A percentile compares a stretch with the other conserved stretches of the same genome.
Evolutionary conservation across 1,140 invertebrate genomes (phyloP).

Genomic region (Lerema accius): DNA sequence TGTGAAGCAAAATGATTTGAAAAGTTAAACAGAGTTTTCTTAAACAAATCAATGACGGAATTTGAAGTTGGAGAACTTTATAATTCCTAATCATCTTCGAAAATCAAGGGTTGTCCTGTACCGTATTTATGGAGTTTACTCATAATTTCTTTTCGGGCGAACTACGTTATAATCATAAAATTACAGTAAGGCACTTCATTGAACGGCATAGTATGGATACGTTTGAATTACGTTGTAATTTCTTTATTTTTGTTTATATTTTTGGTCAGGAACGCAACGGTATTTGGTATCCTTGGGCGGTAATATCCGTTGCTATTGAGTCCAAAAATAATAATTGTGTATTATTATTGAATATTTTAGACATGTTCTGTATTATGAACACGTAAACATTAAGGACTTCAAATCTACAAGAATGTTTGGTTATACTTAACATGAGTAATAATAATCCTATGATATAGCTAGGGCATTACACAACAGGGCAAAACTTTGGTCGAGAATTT

Average conservation of each 20-base stretch:
- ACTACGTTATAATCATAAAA: not conserved
- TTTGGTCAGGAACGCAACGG: too few species aligned
- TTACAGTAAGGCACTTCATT: too few species aligned
- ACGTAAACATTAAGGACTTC: not conserved
- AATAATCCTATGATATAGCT: slow-evolving; percentile 19
- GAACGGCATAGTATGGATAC: too few species aligned
- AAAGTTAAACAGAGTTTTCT: slow-evolving; percentile 33
- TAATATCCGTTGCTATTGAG: too few species aligned
- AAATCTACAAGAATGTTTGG: not conserved
- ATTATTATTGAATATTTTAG: too few species aligned
- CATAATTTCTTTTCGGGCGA: too few species aligned
- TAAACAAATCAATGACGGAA: slow-evolving; percentile 32
- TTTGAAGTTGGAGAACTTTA: slow-evolving; percentile 21
- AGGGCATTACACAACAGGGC: slow-evolving; percentile 40
- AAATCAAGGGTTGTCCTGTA: slow-evolving; percentile 14
- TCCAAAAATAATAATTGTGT: too few species aligned
- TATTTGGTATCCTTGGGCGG: too few species aligned
- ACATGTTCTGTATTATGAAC: too few species aligned
- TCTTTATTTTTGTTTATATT: too few species aligned
- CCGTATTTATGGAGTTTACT: not conserved
- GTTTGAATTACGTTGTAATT: too few species aligned
- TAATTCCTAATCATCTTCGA: slow-evolving; percentile 28
- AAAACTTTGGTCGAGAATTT: slow-evolving; percentile 67
- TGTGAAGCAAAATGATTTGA: slow-evolving; percentile 30
- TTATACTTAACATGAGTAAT: not conserved